Base-by-base conservation (phyloP, 2,113 vertebrate species). In the Xenus cinereus region DNA sequence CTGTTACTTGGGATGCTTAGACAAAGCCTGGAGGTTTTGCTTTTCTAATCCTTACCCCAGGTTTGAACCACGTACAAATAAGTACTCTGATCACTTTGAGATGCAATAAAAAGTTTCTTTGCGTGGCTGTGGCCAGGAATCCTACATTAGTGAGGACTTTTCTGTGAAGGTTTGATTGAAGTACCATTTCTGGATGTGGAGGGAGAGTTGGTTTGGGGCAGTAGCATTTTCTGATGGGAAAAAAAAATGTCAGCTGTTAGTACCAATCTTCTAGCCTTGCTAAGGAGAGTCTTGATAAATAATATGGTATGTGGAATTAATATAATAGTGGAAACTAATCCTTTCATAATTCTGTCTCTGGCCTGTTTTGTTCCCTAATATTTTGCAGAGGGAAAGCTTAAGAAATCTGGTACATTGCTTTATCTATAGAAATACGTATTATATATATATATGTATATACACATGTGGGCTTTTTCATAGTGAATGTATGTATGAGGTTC, bases 111-210 rank as follows among this genome's bases (percentile, higher is more conserved):
- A 57, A 33, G n/a, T 77, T 91, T 37, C 22, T 78, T 11, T 87
- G 8, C 4, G 0, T 80, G 30, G 5, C 46, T 77, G 21, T 51
- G 72, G 20, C 14, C 9, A 77, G 48, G 32, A 66, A 41, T 77
- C 45, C 19, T 30, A 3, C 18, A 62, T 57, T 27, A 26, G 23
- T 59, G 28, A 63, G 20, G 60, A 51, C 9, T 23, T 66, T 45
- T 6, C 18, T 73, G 0, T 73, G 11, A 24, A 33, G 11, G 18
- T 57, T 43, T 80, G 20, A 33, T 43, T 54, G 28, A 54, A 77
- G 22, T 45, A 41, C 0, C 6, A 2, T 33, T 87, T 83, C 7
- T 53, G 4, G 27, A 17, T 7, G 3, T 22, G 4, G 2, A n/a
- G 16, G 27, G 14, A 18, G 51, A 39, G 14, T 24, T 92, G 8